A percentile compares a stretch with the other conserved stretches of the same genome.
Evolutionary conservation across 2,888 invertebrate genomes (phyloP).

Genomic region (Nomada ferruginata): DNA sequence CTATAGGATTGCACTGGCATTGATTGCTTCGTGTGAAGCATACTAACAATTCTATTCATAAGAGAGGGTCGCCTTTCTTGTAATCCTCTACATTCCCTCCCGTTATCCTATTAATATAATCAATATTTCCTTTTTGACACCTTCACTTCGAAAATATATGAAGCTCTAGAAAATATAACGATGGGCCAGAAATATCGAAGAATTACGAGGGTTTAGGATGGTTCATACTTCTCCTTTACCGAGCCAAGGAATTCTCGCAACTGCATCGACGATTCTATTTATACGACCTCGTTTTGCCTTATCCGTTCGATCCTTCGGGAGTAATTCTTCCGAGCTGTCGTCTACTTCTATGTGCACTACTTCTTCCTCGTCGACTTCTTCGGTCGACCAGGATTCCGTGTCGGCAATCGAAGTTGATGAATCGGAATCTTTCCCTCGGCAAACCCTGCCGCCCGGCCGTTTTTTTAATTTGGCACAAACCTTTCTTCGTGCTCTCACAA

Average conservation of each 20-base stretch:
- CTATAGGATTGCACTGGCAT: conserved; percentile 46
- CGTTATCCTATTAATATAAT: conserved; percentile 12
- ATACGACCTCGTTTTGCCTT: conserved; percentile 65
- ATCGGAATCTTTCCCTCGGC: conserved; percentile 36
- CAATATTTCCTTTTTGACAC: not conserved
- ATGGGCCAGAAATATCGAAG: not conserved
- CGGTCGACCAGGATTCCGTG: conserved; percentile 74
- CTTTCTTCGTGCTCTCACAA: conserved; percentile 70
- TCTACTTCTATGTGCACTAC: conserved; percentile 72
- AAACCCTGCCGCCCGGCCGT: conserved; percentile 11
- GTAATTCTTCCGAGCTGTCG: conserved; percentile 63
- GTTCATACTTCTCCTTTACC: conserved; percentile 58
- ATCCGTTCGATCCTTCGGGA: conserved; percentile 56
- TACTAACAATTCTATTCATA: conserved; percentile 67
- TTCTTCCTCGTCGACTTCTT: conserved; percentile 74
- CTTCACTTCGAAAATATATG: not conserved
- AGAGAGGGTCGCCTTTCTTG: conserved; percentile 61
- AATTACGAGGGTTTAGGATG: not conserved
- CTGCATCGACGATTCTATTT: conserved; percentile 69
- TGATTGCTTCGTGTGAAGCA: conserved; percentile 58
- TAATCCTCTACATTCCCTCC: conserved; percentile 34
- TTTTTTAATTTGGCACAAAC: conserved; percentile 62
- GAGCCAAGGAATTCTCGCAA: conserved; percentile 73
- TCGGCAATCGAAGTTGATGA: conserved; percentile 73
- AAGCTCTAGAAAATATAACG: not conserved